Evolutionary conservation across 2,797 vertebrate species (phyloP).

Genomic region (Lepidocolaptes lacrymiger): DNA sequence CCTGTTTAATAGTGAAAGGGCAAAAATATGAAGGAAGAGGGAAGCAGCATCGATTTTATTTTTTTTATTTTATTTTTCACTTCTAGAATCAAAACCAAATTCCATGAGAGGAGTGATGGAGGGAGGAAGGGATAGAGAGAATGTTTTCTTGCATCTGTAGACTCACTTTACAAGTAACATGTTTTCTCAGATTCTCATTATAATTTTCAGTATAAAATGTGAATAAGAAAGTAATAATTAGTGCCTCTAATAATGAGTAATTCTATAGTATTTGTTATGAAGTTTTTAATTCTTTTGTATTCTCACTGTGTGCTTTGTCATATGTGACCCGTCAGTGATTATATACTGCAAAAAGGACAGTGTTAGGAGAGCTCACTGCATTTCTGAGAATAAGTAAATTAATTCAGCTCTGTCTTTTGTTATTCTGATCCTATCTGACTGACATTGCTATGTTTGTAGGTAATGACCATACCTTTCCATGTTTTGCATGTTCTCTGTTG

Average conservation of each 20-base stretch:
- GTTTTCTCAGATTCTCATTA: background rate
- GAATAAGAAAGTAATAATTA: background rate
- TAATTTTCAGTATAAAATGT: background rate
- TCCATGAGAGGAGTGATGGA: background rate
- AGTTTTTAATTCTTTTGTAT: background rate
- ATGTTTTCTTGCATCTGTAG: background rate
- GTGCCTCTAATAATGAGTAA: background rate
- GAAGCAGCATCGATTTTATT: background rate
- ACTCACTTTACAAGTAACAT: background rate
- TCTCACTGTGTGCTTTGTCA: background rate
- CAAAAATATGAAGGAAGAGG: background rate
- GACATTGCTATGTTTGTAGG: background rate
- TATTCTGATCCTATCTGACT: background rate
- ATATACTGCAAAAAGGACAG: background rate
- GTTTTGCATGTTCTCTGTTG: background rate
- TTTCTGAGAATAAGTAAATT: background rate
- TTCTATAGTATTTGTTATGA: fast-evolving
- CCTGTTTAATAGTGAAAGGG: background rate
- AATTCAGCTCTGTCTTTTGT: background rate
- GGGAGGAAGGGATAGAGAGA: background rate
- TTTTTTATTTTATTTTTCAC: background rate
- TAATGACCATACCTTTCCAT: background rate
- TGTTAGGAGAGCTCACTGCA: background rate
- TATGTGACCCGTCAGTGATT: background rate
- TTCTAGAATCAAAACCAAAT: background rate